These are phyloP conservation scores for Aphelenchoides bicaudatus DNA, from an alignment of 2,888 invertebrate species.

Conservation along the genomic window DNA sequence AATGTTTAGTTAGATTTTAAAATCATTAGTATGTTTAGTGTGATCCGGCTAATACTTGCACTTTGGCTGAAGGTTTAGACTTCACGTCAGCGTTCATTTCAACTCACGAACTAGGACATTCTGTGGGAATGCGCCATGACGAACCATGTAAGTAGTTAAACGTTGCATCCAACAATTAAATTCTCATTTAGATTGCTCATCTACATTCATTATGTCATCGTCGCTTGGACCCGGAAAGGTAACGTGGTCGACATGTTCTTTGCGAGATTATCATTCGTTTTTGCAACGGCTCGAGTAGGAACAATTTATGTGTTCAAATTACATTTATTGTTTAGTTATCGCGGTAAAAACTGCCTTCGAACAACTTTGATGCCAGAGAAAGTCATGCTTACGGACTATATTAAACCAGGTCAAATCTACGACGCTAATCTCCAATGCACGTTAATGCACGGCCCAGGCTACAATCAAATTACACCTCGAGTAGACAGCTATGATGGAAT, in stretches of 20 bases:
- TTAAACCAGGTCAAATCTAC: constrained; percentile 59
- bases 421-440: constrained; percentile 59
- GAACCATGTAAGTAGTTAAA: constrained; percentile 39
- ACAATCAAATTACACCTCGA: constrained; percentile 56
- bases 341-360: constrained; percentile 55
- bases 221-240: constrained; percentile 60
- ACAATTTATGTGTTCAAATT: background rate
- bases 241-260: constrained; percentile 59
- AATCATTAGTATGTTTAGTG: constrained; percentile 18
- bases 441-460: constrained; percentile 59
- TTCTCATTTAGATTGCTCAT: constrained; percentile 47
- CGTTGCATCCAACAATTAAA: background rate
- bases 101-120: constrained; percentile 60
- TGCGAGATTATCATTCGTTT: constrained; percentile 59
- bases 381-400: constrained; percentile 40
- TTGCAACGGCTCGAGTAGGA: constrained; percentile 56
- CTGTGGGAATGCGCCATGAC: constrained; percentile 60
- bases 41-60: constrained; percentile 59
- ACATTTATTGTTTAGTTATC: constrained; percentile 19
- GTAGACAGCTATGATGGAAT: constrained; percentile 58
- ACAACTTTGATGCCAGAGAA: constrained; percentile 48
- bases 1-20: too few species aligned
- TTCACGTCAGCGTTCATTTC: constrained; percentile 61
- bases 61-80: constrained; percentile 59
- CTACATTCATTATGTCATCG: constrained; percentile 58